Base-by-base conservation (phyloP, 2,888 invertebrate species). In the Zaprionus lineosus region DNA sequence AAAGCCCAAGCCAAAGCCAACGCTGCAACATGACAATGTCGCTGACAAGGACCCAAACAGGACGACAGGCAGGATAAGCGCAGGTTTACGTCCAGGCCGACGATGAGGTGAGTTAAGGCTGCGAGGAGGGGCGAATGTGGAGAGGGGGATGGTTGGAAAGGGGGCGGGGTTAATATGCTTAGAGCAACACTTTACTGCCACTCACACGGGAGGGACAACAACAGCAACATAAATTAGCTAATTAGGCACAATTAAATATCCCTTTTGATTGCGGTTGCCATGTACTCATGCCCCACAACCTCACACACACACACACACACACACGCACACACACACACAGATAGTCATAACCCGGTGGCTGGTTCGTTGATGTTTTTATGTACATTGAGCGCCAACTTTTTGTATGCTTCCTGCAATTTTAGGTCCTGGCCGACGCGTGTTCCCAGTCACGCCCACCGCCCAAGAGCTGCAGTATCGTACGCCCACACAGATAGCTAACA, bases 211-310 rank as follows among this genome's bases (percentile, higher is more conserved):
- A 33, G 12, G 6, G 16, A 11, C 11, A 41, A 39, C 36, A 44
- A 26, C 43, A 47, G 31, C 66, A 78, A 84, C 82, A 84, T 79
- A 84, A 79, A 84, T 79, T 84, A 84, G 84, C 84, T 79, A 79
- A 79, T 79, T 79, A 79, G 78, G 77, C 77, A 66, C 78, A 84
- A 79, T 79, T 79, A 81, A 79, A 79, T 79, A 79, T 79, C 84
- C 78, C 78, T 84, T 79, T 79, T 79, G 78, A 79, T 84, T 79
- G 78, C 66, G 78, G 84, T 69, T 81, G 55, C 71, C 59, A n/a
- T n/a, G n/a, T n/a, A n/a, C n/a, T n/a, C n/a, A n/a, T n/a, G n/a
- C n/a, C n/a, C n/a, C n/a, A n/a, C n/a, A n/a, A n/a, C n/a, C n/a
- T n/a, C n/a, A 26, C 66, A 55, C 58, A 43, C 55, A 48, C 40